phyloP scores from a whole-genome alignment of 2,113 vertebrate species.

The Pseudorectes ferrugineus region DNA sequence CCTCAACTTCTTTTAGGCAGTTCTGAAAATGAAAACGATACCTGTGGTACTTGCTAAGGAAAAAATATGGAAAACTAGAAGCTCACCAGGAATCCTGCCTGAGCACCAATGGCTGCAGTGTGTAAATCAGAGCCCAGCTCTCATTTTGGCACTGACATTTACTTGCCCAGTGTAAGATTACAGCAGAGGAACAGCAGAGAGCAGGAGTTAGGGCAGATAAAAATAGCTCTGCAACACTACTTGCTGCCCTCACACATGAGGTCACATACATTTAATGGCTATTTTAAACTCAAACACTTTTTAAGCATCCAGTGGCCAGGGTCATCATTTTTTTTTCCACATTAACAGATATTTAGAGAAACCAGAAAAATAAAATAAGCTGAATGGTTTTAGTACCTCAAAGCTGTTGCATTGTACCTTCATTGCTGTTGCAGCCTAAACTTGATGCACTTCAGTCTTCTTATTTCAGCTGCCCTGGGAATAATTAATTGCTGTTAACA shows the following conservation, averaged over 20 bases:
- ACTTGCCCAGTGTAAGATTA: constrained; percentile 77
- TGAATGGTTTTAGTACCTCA: neutral
- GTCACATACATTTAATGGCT: constrained; percentile 63
- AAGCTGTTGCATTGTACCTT: neutral
- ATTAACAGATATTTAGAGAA: neutral
- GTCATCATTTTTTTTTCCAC: neutral
- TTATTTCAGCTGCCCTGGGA: neutral
- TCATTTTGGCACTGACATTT: constrained; percentile 81
- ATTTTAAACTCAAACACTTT: constrained; percentile 32
- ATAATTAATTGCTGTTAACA: neutral
- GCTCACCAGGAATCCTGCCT: neutral
- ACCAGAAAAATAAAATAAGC: neutral
- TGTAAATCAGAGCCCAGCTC: constrained; percentile 59
- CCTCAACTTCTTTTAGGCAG: neutral
- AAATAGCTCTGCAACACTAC: constrained; percentile 78
- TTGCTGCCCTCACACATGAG: constrained; percentile 69
- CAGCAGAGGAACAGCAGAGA: constrained; percentile 74
- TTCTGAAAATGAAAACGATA: neutral
- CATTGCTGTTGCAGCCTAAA: neutral
- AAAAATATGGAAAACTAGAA: neutral
- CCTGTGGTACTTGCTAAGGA: neutral
- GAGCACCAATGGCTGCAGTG: neutral
- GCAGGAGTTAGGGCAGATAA: constrained; percentile 73
- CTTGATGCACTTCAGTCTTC: neutral
- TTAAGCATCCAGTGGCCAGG: neutral